Evolutionary conservation across 2,797 vertebrate genomes (phyloP), one percentile per base, ranked within the genome.

Genomic region (Glossophaga mutica): DNA sequence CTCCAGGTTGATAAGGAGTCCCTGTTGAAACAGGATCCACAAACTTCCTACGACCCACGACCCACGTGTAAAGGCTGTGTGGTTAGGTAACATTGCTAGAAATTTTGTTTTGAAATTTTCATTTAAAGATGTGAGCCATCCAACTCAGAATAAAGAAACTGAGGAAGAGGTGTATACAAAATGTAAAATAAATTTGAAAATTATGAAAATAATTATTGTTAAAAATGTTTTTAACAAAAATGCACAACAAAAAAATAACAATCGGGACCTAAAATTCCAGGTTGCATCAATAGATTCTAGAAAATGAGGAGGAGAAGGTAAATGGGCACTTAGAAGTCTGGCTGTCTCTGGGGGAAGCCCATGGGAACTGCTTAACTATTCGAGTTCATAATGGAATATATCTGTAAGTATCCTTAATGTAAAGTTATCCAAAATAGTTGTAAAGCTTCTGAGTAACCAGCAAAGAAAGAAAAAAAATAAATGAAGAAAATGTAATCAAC

Each of bases 401-500:
- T 85, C 29, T 87, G 18, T 91, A 87, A 87, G 12, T 92, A 46
- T 85, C 50, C 78, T 95, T 77, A 81, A 74, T 71, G 44, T 90
- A 42, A 79, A 87, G 29, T 68, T 96, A 62, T 62, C 44, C 48
- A 57, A 46, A 42, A 42, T 83, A 14, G 10, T 1, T 93, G 0
- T 79, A 73, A 96, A 88, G 71, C 24, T 89, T 82, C 39, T 78
- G 93, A 62, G 10, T 52, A 87, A 50, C 55, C 37, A 93, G 15
- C 24, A 34, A 76, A 78, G 95, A 87, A 5, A n/a, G 26, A n/a
- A 21, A 44, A 59, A 85, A 67, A 59, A 6, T 21, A 81, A 84
- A 83, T 83, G 46, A 91, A 82, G 79, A 82, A 95, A 94, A 68
- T 91, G n/a, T 76, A 94, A 95, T 83, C 67, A 82, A 44, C 32